Base-by-base conservation (phyloP, 1,140 invertebrate genomes). In the Branchinecta lynchi region DNA sequence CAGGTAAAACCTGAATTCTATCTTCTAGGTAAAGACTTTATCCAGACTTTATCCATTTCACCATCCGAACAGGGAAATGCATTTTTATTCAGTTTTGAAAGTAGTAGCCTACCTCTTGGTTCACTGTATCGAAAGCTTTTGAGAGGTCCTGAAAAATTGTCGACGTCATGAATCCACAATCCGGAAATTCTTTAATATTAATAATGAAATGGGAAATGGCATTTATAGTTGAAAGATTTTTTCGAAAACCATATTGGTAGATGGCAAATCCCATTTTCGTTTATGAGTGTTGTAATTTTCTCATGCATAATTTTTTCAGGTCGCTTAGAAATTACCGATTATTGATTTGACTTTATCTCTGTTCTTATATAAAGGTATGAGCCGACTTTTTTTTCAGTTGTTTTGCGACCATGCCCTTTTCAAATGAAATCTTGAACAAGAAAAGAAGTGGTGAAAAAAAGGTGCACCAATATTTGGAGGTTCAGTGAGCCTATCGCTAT, bases 131-230 rank as follows among this genome's bases (percentile, higher is more conserved):
- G n/a, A 51, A 51, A 51, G 46, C n/a, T 9, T 51, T 51, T 51
- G 46, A 51, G 9, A 51, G n/a, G n/a, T 51, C 46, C 46, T 9
- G 9, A 51, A n/a, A 51, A 51, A 9, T 51, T 51, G 46, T n/a
- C 46, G 46, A 51, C 46, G 46, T 51, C 46, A n/a, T 51, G 46
- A 51, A 51, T 51, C 46, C 46, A n/a, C 9, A 51, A 51, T 51
- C n/a, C 46, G n/a, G n/a, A 51, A 51, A 51, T 51, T 51, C 46
- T n/a, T 51, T 51, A 51, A 51, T 51, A 9, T 51, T 51, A n/a
- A 51, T 51, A 51, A 51, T 51, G n/a, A 51, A 51, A 51, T 51
- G 46, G n/a, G 9, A 51, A 9, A 51, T n/a, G n/a, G 46, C 46
- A 51, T 51, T 9, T 51, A n/a, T n/a, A 51, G 46, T 51, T 9